phyloP scores from a whole-genome alignment of 2,888 invertebrate species.

The Drosophila subquinaria region DNA sequence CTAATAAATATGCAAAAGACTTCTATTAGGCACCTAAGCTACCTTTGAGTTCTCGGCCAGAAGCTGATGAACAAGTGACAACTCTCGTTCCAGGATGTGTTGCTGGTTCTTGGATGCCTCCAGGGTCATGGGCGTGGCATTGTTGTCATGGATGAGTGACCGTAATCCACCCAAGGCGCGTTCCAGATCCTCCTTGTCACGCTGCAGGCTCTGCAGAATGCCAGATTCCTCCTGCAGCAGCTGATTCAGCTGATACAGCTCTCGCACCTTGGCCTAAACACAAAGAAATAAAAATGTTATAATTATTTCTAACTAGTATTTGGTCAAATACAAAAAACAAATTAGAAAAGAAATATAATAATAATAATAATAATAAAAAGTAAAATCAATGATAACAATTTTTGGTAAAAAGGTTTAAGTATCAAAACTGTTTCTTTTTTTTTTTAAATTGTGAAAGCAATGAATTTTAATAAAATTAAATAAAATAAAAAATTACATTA shows the following conservation, averaged over 20 bases:
- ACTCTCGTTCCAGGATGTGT: constrained; percentile 90
- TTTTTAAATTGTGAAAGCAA: too few species aligned
- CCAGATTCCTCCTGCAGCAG: constrained; percentile 91
- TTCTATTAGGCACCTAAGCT: constrained; percentile 89
- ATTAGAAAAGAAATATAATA: too few species aligned
- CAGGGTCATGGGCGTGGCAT: constrained; percentile 87
- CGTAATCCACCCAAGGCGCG: constrained; percentile 89
- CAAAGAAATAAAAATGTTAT: too few species aligned
- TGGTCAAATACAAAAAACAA: too few species aligned
- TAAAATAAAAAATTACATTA: too few species aligned
- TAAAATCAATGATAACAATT: too few species aligned
- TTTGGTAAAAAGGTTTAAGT: too few species aligned
- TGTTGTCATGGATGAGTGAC: constrained; percentile 89
- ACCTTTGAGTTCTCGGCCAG: constrained; percentile 97
- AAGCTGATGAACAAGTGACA: constrained; percentile 93
- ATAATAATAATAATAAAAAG: too few species aligned
- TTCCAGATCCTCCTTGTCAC: constrained; percentile 91
- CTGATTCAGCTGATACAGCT: constrained; percentile 91
- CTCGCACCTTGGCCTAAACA: constrained; percentile 90
- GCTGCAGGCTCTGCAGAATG: constrained; percentile 90
- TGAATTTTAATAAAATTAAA: too few species aligned
- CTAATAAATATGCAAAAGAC: constrained; percentile 81
- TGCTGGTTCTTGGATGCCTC: constrained; percentile 90
- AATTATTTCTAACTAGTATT: too few species aligned
- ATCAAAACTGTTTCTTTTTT: too few species aligned